Evolutionary conservation across 2,888 invertebrate species (phyloP), one percentile per base, ranked within the genome.

Genomic region (Laspeyria flexula): DNA sequence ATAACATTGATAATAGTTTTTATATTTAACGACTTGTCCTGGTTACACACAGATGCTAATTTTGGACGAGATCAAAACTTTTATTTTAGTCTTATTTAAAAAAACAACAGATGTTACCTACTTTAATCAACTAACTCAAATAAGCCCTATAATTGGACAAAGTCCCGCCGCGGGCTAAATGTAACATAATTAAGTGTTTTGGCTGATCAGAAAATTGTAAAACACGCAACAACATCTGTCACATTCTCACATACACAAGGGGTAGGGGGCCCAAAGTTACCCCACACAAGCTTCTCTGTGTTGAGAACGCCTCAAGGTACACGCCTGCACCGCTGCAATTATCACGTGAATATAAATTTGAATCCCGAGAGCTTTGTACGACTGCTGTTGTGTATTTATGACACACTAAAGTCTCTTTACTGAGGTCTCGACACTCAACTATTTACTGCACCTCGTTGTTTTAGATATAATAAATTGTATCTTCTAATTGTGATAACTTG

Each of bases 261-360:
- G n/a, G 15, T 15, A 5, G 1, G 7, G 10, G 34, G 2, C 3
- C 34, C 16, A 34, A 16, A 18, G 34, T 34, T 7, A 18, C 34
- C 15, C 15, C 11, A 25, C 5, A 9, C 12, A 12, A 2, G 12
- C 12, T 4, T 23, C 33, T 25, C 13, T n/a, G 33, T 2, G 11
- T 9, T 7, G 5, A 33, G 4, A 16, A 10, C 39, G 15, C 39
- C 39, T 9, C 25, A 39, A 39, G 39, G 39, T 12, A 39, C 11
- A 33, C 16, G 13, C 6, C 41, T n/a, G 41, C 47, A 34, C 34
- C 18, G 25, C 39, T 33, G 45, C 39, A 46, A 47, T 47, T 47
- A 47, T 41, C 33, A 27, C 0, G 34, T 29, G 27, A 41, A 41
- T 47, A 33, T 40, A 31, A 30, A 31, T 40, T 46, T 40, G 39